phyloP scores from a whole-genome alignment of 2,888 invertebrate genomes.

The Ametastegia equiseti region DNA sequence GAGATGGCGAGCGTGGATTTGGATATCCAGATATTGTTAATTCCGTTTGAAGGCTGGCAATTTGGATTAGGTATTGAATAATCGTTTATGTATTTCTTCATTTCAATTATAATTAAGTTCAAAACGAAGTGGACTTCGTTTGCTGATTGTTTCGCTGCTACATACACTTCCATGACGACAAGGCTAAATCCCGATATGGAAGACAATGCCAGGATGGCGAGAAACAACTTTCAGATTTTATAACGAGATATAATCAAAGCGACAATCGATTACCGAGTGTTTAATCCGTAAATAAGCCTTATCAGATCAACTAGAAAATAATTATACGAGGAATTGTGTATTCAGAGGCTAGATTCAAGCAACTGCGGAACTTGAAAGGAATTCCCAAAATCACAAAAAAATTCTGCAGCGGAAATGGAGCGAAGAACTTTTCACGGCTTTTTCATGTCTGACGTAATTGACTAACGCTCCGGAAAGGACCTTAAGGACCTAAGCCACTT shows the following conservation, averaged over 20 bases:
- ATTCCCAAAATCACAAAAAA: not conserved
- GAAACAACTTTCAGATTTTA: conserved; percentile 34
- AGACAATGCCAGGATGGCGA: conserved; percentile 45
- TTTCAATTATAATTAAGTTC: not conserved
- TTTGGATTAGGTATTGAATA: not conserved
- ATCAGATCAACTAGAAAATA: not conserved
- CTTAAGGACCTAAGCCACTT: conserved; percentile 17
- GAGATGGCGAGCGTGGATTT: not conserved
- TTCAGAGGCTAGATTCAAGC: not conserved
- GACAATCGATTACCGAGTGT: conserved; percentile 24
- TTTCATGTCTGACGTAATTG: not conserved
- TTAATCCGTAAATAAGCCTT: not conserved
- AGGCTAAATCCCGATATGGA: conserved; percentile 29
- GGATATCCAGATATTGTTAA: not conserved
- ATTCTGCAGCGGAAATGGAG: not conserved
- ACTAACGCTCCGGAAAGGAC: not conserved
- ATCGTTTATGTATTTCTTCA: not conserved
- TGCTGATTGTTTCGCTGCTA: not conserved
- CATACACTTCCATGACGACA: not conserved
- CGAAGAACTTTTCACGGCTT: not conserved
- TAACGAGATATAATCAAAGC: conserved; percentile 2
- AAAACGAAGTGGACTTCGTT: not conserved
- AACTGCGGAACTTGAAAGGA: too few relatives aligned
- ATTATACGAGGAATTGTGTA: not conserved
- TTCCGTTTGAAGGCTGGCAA: not conserved